Base-by-base conservation (phyloP, 53 echinoderm and acorn worm genomes). In the Arbacia lixula region DNA sequence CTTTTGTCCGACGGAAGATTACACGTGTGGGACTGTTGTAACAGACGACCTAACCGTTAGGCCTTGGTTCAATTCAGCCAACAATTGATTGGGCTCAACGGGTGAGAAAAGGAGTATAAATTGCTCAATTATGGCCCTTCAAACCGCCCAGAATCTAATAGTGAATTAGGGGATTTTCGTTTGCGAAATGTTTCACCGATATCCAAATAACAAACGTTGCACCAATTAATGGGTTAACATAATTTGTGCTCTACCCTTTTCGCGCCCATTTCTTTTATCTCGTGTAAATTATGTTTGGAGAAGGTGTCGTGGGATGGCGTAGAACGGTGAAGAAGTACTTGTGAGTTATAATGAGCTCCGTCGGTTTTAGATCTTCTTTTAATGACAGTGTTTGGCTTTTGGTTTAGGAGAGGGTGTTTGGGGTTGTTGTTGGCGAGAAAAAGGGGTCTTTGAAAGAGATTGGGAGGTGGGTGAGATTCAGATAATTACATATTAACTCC, bases 11-110 rank as follows among this genome's bases (percentile, higher is more conserved):
- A 36, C 69, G 22, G 8, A 36, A 69, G 69, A 69, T 69, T 42
- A 69, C 69, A 69, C 46, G 69, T 69, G 69, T 69, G 69, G 69
- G 69, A 25, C 69, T 43, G 43, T 43, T 43, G 43, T 43, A 20
- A 27, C 38, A 21, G 24, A 11, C 69, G 40, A 69, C 16, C 43
- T 26, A 41, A 41, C 69, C 69, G 29, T 69, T 69, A 40, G 69
- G 43, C 69, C 69, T 69, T 43, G n/a, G 69, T 43, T 4, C 69
- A 40, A 43, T 69, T 69, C 69, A 69, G 43, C 40, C 6, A 16
- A 40, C 43, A 69, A 69, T 69, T 69, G 69, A 16, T 17, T 36
- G 66, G 36, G 39, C 66, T 66, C 38, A 66, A 66, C 66, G 27
- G 43, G 12, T 42, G 36, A 40, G 40, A 43, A 66, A 69, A 46